Percentiles rank a stretch among this genome's conserved stretches.
These are phyloP conservation scores for Drosophila nigromelanica DNA, from an alignment of 1,140 invertebrate species.

Conservation along the genomic window DNA sequence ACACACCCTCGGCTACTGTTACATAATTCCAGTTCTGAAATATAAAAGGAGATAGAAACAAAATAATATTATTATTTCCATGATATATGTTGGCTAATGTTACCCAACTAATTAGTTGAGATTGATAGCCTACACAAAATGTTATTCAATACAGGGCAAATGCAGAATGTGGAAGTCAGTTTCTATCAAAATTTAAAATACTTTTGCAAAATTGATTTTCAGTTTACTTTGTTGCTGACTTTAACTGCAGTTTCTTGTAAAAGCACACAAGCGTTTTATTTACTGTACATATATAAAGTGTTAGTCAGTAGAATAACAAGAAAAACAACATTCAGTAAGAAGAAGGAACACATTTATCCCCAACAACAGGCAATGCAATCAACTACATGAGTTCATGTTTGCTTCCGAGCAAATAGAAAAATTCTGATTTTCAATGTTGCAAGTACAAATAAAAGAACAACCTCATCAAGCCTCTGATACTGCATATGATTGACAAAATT, in stretches of 20 bases:
- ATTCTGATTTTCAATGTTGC: too few relatives aligned
- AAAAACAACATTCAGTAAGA: not conserved
- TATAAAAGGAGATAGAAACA: conserved; percentile 19
- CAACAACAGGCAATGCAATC: not conserved
- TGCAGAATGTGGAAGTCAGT: too few relatives aligned
- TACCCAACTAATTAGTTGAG: conserved; percentile 30
- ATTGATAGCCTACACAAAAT: conserved; percentile 16
- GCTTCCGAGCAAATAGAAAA: not conserved
- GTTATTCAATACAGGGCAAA: conserved; percentile 9
- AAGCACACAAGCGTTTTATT: not conserved
- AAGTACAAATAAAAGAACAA: not conserved
- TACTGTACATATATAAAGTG: too few relatives aligned
- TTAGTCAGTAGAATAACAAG: too few relatives aligned
- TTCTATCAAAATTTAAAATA: too few relatives aligned
- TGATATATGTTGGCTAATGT: conserved; percentile 17
- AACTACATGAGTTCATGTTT: not conserved
- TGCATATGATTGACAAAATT: not conserved
- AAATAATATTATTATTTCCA: conserved; percentile 23
- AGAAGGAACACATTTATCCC: not conserved
- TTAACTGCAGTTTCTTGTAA: too few relatives aligned
- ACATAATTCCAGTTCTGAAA: conserved; percentile 50
- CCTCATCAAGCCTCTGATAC: too few relatives aligned
- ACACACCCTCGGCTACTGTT: conserved; percentile 22
- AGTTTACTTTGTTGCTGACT: too few relatives aligned
- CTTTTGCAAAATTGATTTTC: not conserved